These are phyloP conservation scores for Polylopha cassiicola DNA, from an alignment of 2,888 invertebrate genomes.

Conservation along the genomic window DNA sequence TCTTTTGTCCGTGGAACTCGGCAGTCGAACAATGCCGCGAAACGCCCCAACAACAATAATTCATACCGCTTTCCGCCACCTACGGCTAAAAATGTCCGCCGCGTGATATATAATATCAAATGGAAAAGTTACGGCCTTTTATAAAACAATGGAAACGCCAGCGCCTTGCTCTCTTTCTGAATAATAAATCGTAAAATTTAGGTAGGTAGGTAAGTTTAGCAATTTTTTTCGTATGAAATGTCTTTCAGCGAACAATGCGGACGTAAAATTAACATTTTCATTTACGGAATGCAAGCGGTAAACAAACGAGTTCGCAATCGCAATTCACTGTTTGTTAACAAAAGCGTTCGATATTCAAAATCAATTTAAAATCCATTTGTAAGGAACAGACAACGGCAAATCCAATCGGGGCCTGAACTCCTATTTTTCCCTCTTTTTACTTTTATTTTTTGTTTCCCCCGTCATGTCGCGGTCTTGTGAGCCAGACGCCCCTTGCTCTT, in stretches of 20 bases:
- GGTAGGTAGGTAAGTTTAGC: constrained; percentile 31
- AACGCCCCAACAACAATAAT: constrained; percentile 75
- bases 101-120: constrained; percentile 73
- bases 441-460: constrained; percentile 59
- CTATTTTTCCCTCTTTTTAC: constrained; percentile 55
- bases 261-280: too few species aligned
- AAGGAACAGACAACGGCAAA: constrained; percentile 73
- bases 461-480: constrained; percentile 70
- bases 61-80: constrained; percentile 76
- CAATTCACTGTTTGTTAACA: constrained; percentile 46
- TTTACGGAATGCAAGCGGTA: too few species aligned
- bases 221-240: constrained; percentile 27
- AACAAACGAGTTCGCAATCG: not conserved
- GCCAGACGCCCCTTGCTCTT: constrained; percentile 72
- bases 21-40: constrained; percentile 67
- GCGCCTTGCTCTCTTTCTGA: constrained; percentile 50
- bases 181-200: constrained; percentile 49
- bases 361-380: constrained; percentile 74
- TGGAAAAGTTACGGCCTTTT: constrained; percentile 72
- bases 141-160: constrained; percentile 65
- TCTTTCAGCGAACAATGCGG: too few species aligned
- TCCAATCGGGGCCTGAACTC: constrained; percentile 66
- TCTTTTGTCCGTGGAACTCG: constrained; percentile 70
- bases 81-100: constrained; percentile 77
- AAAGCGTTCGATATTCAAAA: constrained; percentile 63